phyloP scores from a whole-genome alignment of 2,797 vertebrate species.

The Hippopotamyrus pictus region DNA sequence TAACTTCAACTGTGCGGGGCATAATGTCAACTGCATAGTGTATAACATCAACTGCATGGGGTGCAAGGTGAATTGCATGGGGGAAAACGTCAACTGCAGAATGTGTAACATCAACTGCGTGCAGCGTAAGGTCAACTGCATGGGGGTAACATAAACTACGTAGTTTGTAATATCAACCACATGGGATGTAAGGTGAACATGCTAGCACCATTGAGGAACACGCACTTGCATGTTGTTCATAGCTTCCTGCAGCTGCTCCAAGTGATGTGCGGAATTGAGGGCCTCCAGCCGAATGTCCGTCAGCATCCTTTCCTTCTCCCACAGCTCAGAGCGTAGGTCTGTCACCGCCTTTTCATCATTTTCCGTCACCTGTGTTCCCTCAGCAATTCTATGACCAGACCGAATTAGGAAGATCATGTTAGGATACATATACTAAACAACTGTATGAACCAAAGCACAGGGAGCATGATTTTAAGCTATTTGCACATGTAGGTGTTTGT shows the following conservation, averaged over 20 bases:
- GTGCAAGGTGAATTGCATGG: background rate
- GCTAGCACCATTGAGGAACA: slow-evolving; percentile 21
- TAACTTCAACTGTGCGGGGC: background rate
- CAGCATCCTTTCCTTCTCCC: slow-evolving; percentile 91
- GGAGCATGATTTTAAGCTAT: background rate
- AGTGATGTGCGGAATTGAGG: slow-evolving; percentile 88
- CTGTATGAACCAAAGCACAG: background rate
- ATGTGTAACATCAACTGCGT: background rate
- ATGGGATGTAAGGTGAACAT: background rate
- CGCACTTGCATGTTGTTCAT: slow-evolving; percentile 97
- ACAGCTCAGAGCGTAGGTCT: slow-evolving; percentile 84
- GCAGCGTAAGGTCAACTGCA: background rate
- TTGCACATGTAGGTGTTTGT: background rate
- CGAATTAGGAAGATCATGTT: background rate
- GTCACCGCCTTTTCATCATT: slow-evolving; percentile 79
- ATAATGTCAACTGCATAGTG: background rate
- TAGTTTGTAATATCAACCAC: background rate
- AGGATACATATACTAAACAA: background rate
- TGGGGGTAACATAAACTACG: background rate
- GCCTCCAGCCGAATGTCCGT: slow-evolving; percentile 93
- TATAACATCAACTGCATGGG: background rate
- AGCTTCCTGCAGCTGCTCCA: slow-evolving; percentile 86
- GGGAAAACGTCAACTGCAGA: background rate
- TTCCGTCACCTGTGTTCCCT: slow-evolving; percentile 65
- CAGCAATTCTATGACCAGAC: slow-evolving; percentile 63